Evolutionary conservation across 2,113 vertebrate genomes (phyloP).

Genomic region (Eudyptes chrysolophus): DNA sequence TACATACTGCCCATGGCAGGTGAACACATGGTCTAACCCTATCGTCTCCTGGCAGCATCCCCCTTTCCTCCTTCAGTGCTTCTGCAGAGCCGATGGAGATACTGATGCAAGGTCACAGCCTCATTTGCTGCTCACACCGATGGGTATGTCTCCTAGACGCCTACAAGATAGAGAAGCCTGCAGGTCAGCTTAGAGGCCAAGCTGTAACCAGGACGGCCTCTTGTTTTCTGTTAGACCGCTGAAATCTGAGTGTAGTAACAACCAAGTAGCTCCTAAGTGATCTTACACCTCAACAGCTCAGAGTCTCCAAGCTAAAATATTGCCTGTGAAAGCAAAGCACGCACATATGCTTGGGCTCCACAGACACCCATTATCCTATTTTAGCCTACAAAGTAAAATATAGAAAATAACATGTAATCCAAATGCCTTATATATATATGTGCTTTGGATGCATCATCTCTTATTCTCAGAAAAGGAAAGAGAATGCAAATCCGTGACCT

Average conservation of each 20-base stretch:
- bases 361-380: neutral
- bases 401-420: neutral
- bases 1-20: neutral
- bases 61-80: neutral
- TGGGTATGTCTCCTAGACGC: neutral
- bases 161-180: neutral
- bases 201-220: neutral
- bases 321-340: neutral
- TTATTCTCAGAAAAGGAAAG: neutral
- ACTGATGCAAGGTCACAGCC: neutral
- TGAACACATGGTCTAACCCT: neutral
- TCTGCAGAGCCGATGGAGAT: neutral
- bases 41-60: neutral
- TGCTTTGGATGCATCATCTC: neutral
- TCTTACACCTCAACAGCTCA: neutral
- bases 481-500: neutral
- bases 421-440: neutral
- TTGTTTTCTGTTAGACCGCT: neutral
- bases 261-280: neutral
- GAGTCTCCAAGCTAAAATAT: neutral
- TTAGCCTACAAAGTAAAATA: neutral
- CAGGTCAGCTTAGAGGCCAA: neutral
- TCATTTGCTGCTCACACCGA: fast-evolving
- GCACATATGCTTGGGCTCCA: neutral
- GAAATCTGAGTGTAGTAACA: neutral